Evolutionary conservation across 2,888 invertebrate genomes (phyloP), one percentile per base, ranked within the genome.

Genomic region (Himalopsyche tibetana): DNA sequence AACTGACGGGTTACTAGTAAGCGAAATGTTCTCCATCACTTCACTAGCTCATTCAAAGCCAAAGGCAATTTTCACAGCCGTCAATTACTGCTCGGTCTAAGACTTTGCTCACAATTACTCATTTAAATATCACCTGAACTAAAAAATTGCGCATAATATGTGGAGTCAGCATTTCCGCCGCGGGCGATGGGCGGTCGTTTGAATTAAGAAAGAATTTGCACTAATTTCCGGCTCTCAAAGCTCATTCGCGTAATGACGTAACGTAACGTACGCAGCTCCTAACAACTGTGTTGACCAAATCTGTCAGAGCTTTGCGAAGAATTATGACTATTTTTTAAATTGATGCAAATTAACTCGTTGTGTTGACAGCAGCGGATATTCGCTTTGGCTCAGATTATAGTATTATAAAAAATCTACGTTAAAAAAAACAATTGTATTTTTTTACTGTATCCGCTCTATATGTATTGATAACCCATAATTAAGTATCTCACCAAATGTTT

Each of bases 161-260:
- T 85, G 80, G 85, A 80, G 85, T 82, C 42, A 82, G 84, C 82
- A 79, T 83, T 80, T 86, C 83, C 83, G 83, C 86, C 83, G 11
- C n/a, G 55, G 81, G 86, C 83, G 17, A 15, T 81, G 86, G 86
- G 86, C 86, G 86, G 83, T 80, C 83, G 45, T 86, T 85, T 79
- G 81, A 86, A 82, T 86, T 74, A 74, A 80, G 69, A 86, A 86
- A 85, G 88, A 86, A 86, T 88, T 87, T 80, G 85, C 86, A 74
- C 55, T 84, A 87, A 88, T 88, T 85, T 87, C 87, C 85, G 84
- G 87, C 80, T 84, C 85, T 87, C 82, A 79, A 82, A 84, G 80
- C 84, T 84, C 84, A 87, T 87, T 87, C 69, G 80, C 81, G 38
- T 85, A 85, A 87, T 87, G 85, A 51, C 82, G 82, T 63, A 55